Evolutionary conservation across 2,888 invertebrate species (phyloP).

Genomic region (Tenthredo mesomela): DNA sequence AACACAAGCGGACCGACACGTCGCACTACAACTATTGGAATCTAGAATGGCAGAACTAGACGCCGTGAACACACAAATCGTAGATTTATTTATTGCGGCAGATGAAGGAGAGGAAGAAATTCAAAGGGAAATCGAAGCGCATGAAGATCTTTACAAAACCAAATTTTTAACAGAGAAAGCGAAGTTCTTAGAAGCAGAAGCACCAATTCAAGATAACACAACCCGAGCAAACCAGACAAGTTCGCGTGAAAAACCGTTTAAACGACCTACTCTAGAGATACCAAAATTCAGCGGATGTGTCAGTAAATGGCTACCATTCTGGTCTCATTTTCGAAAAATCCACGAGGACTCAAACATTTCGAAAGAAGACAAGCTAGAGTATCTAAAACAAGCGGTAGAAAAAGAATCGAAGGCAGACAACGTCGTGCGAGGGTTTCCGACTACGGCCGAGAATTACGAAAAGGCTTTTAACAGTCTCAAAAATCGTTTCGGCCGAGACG

Average conservation of each 20-base stretch:
- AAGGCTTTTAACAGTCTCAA: slow-evolving; percentile 62
- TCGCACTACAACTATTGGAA: neutral
- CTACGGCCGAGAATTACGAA: slow-evolving; percentile 63
- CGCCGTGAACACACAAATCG: slow-evolving; percentile 47
- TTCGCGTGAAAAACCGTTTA: slow-evolving; percentile 55
- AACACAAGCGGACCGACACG: neutral
- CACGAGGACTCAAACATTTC: slow-evolving; percentile 59
- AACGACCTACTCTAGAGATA: slow-evolving; percentile 60
- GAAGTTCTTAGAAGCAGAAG: too few species aligned
- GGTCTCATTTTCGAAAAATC: slow-evolving; percentile 64
- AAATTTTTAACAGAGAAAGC: slow-evolving; percentile 3
- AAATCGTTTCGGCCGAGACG: slow-evolving; percentile 60
- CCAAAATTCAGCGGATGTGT: slow-evolving; percentile 62
- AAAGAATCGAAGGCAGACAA: slow-evolving; percentile 60
- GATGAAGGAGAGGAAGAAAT: slow-evolving; percentile 36
- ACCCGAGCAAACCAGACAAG: too few species aligned
- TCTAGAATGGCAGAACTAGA: slow-evolving; percentile 49
- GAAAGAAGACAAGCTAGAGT: slow-evolving; percentile 63
- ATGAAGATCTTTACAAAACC: slow-evolving; percentile 53
- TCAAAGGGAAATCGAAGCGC: slow-evolving; percentile 54
- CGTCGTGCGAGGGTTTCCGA: slow-evolving; percentile 62
- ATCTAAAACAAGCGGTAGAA: slow-evolving; percentile 59
- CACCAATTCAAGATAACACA: too few species aligned
- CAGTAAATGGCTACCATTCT: slow-evolving; percentile 63
- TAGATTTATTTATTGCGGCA: slow-evolving; percentile 49